Base-by-base conservation (phyloP, 2,888 invertebrate species). In the Cremastinae sp. region DNA sequence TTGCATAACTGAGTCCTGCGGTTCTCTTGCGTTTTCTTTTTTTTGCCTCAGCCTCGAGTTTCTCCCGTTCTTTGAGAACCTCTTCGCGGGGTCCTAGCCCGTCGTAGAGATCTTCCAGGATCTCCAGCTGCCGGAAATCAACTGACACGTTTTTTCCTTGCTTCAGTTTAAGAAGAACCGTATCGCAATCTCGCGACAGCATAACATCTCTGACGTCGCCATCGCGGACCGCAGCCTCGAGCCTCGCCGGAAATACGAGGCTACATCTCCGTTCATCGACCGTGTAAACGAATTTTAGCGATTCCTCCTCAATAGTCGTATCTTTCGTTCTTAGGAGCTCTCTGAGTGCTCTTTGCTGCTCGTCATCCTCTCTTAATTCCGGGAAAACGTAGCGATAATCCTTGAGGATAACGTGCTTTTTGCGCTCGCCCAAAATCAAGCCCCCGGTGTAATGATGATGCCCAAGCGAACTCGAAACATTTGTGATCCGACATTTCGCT, bases 301-400 rank as follows among this genome's bases (percentile, higher is more conserved):
- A 85, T 5, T 92, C 92, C 59, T 92, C 92, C 0, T 90, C 90
- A 76, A 91, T 91, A 86, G 81, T 64, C 0, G 87, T 80, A 14
- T 90, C 92, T 85, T 93, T 94, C 79, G 90, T 90, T 73, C 92
- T 91, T 56, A 95, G 89, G 83, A 95, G 88, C 79, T 93, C 92
- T 77, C 93, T 90, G 37, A 95, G 88, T 49, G 90, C 89, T 85
- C 92, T 93, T 80, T 94, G 94, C 58, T 92, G 93, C 79, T 94
- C 94, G 10, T 93, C 92, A 12, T 93, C 93, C 20, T 93, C 93
- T 81, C 95, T 94, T 53, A 95, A 88, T 14, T 94, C 91, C 0
- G 96, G 95, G 82, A 94, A 93, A 80, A 96, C 93, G 84, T 95
- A 96, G 78, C 94, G 92, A 85, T 93, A 96, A 83, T 94, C 94